Conservation (phyloP, 2,888 invertebrate genomes). For the Tiliacea aurago region DNA sequence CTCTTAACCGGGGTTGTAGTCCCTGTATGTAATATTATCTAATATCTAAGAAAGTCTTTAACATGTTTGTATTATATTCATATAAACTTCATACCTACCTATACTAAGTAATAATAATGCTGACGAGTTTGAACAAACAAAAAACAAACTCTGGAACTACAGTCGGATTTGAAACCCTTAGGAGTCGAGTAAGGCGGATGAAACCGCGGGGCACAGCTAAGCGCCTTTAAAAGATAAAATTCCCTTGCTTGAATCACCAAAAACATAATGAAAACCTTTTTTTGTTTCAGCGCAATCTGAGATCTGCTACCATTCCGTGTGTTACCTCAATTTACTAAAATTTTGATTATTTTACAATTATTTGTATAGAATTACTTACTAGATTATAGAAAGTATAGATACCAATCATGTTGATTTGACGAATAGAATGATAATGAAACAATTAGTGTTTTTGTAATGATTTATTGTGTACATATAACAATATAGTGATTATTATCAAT, state of each 20-base stretch:
- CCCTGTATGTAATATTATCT: too few relatives aligned
- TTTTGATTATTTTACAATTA: slow-evolving; percentile 65
- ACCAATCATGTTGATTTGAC: slow-evolving; percentile 72
- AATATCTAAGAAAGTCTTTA: not conserved
- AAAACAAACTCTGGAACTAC: too few relatives aligned
- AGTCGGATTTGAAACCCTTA: too few relatives aligned
- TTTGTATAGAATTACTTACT: slow-evolving; percentile 58
- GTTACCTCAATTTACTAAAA: slow-evolving; percentile 42
- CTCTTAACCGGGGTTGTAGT: too few relatives aligned
- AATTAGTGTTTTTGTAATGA: slow-evolving; percentile 65
- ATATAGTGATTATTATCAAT: slow-evolving; percentile 63
- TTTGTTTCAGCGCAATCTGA: slow-evolving; percentile 71
- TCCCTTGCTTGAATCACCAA: not conserved
- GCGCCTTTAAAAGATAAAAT: not conserved
- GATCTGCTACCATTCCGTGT: not conserved
- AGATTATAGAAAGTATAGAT: slow-evolving; percentile 63
- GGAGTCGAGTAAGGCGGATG: not conserved
- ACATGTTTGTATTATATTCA: too few relatives aligned
- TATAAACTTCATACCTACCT: too few relatives aligned
- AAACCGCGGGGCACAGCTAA: not conserved
- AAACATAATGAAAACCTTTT: not conserved
- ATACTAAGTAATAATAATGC: too few relatives aligned
- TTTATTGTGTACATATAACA: slow-evolving; percentile 74
- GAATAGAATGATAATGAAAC: slow-evolving; percentile 64
- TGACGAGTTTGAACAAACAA: too few relatives aligned